A percentile compares a stretch with the other conserved stretches of the same genome.
Conservation (phyloP, 2,797 vertebrate species). For the Rhyacichthys aspro region DNA sequence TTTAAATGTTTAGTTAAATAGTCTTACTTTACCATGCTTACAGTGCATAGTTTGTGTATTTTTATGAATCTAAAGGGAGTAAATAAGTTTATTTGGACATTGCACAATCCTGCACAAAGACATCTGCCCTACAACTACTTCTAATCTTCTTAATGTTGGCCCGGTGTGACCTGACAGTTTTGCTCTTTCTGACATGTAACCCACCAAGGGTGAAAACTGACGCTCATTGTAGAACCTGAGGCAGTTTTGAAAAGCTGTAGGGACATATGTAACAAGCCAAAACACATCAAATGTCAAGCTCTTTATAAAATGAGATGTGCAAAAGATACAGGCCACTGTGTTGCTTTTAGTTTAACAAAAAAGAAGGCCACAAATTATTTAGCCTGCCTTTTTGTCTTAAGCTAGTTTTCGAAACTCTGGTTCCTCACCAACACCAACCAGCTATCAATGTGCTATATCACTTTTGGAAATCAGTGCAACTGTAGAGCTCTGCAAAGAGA, state of each 20-base stretch:
- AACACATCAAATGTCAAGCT: constrained; percentile 15
- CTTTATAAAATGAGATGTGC: not conserved
- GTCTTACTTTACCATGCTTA: not conserved
- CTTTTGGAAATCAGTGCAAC: constrained; percentile 46
- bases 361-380: not conserved
- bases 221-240: constrained; percentile 34
- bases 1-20: not conserved
- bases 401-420: constrained; percentile 6
- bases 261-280: constrained; percentile 24
- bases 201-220: constrained; percentile 29
- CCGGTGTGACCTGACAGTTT: constrained; percentile 36
- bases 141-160: constrained; percentile 27
- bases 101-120: constrained; percentile 18
- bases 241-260: constrained; percentile 23
- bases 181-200: constrained; percentile 30
- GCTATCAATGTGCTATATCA: constrained; percentile 16
- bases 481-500: constrained; percentile 38
- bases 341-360: not conserved
- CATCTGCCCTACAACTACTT: constrained; percentile 19
- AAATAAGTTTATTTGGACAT: constrained; percentile 15
- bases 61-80: constrained; percentile 15
- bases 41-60: constrained; percentile 2
- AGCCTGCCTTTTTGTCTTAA: not conserved
- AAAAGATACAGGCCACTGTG: not conserved
- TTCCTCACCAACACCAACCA: constrained; percentile 13